phyloP scores from a whole-genome alignment of 2,113 vertebrate genomes.

The Lipotes vexillifer region DNA sequence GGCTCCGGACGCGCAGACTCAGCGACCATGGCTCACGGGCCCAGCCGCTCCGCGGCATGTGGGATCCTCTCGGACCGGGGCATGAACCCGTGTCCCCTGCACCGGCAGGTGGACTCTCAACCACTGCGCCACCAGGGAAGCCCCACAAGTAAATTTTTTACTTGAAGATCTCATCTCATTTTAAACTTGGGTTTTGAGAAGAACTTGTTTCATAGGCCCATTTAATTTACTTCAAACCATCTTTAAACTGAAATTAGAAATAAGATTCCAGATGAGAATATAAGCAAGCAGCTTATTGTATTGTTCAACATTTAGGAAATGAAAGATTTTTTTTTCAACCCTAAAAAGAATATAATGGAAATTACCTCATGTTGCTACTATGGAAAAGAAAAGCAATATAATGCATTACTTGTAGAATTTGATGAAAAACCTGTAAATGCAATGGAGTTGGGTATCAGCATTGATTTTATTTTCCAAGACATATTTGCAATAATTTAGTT shows the following conservation, averaged over 20 bases:
- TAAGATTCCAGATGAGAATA: constrained; percentile 38
- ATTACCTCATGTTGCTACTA: constrained; percentile 43
- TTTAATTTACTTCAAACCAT: constrained; percentile 49
- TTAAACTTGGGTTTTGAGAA: constrained; percentile 43
- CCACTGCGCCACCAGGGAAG: no score
- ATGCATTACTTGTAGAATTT: constrained; percentile 44
- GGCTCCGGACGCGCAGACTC: no score
- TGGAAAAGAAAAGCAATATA: constrained; percentile 47
- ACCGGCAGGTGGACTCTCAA: no score
- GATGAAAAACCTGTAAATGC: constrained; percentile 30
- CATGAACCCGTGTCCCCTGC: no score
- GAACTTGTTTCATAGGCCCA: constrained; percentile 35
- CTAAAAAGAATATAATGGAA: constrained; percentile 43
- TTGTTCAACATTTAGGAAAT: constrained; percentile 51
- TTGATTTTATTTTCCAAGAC: constrained; percentile 65
- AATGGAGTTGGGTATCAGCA: constrained; percentile 45
- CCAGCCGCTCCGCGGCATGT: no score
- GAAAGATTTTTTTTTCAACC: constrained; percentile 36
- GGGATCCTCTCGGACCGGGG: no score
- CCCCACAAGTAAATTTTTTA: not conserved
- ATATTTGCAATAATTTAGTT: constrained; percentile 64
- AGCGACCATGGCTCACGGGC: no score
- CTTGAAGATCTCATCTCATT: constrained; percentile 31
- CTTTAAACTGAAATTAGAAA: constrained; percentile 50
- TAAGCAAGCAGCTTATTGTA: not conserved